Evolutionary conservation across 2,797 vertebrate genomes (phyloP), one percentile per base, ranked within the genome.

Genomic region (Pseudopleuronectes americanus): DNA sequence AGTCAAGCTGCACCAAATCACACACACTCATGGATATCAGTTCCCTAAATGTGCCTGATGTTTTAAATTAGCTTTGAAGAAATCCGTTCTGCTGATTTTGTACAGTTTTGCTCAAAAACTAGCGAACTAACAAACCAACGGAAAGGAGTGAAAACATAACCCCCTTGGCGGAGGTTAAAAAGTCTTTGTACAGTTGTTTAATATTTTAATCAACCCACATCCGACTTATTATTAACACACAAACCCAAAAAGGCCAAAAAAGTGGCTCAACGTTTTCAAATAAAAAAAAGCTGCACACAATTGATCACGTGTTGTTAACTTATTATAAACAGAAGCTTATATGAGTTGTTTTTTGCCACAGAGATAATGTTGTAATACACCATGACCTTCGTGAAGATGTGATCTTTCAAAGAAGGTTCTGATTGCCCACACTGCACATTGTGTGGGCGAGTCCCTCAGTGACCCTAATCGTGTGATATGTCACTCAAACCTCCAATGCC

Each of bases 401-500:
- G 68, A 68, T 36, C 76, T 78, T 79, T 73, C 9, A 80, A 71
- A 68, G 41, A 77, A 28, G 60, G 23, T 64, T 58, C 45, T 31
- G 61, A 53, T 43, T 58, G 68, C 64, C 45, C 54, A 41, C 23
- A 6, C 21, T 56, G 51, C 47, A 22, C 63, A 86, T 80, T 84
- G 83, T 80, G 56, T 54, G 64, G 66, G 57, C 60, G 57, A 57
- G 58, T 58, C 85, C 74, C 75, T 67, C 22, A 51, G 62, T 74
- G 84, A 75, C 81, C 36, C 80, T 74, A 71, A 87, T 89, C 87
- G 80, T 80, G 78, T 79, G 77, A 88, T 77, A 68, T 80, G 89
- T 88, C 90, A 85, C 71, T 91, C 90, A 90, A 81, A 77, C 62
- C 47, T 53, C 75, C 68, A 67, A 62, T 81, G 85, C 85, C 66